Evolutionary conservation across 2,888 invertebrate species (phyloP), one percentile per base, ranked within the genome.

Genomic region (Ommatoiulus sabulosus): DNA sequence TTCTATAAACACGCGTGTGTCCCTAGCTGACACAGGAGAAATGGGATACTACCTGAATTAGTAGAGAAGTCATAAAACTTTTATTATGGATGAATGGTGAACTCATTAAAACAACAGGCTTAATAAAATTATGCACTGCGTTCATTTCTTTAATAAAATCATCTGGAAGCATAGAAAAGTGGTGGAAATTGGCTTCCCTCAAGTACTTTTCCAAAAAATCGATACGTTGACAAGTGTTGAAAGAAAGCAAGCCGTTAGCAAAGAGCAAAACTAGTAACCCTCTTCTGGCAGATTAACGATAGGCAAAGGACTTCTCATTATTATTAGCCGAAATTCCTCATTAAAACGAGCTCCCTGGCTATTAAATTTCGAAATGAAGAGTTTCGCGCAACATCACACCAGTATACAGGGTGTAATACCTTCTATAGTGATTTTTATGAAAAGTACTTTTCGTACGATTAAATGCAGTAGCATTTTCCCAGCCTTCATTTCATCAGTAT

Each of bases 121-220:
- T 57, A 57, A 57, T 57, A 57, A 57, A 57, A 57, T 57, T 17
- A 57, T 57, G 57, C 57, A 57, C 57, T 57, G 57, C 17, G 57
- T 17, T 57, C 17, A 57, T 17, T 57, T 57, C 57, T 57, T 57
- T 57, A 17, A 57, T 57, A 57, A 57, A 57, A 57, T 57, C 57
- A 57, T 57, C 57, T 57, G 17, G 57, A 17, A 57, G 57, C 57
- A 57, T 15, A 17, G 57, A 57, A 57, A 57, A 12, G 5, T 57
- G 57, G 57, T 57, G 12, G 57, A 57, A 57, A 57, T 57, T 12
- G 57, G 57, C 17, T 57, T 57, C 17, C 57, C 57, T 57, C 17
- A 57, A 57, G 57, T 57, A 57, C 57, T 17, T 57, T 57, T 57
- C 17, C 57, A 57, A 57, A 57, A 57, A 57, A 57, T 57, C 57